Conservation (phyloP, 2,113 vertebrate species). For the Hydropotes inermis region DNA sequence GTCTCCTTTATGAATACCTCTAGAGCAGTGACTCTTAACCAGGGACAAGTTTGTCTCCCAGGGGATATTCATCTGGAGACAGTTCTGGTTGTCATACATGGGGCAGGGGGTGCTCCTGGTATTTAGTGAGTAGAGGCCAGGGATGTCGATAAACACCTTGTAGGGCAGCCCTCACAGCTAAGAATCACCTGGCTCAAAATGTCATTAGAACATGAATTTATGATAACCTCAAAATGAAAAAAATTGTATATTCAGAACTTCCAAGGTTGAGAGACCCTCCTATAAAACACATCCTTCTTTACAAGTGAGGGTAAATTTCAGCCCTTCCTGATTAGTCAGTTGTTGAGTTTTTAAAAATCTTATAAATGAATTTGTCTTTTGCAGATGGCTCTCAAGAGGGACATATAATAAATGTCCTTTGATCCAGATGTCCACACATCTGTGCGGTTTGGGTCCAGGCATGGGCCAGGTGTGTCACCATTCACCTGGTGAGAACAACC, state of each 20-base stretch:
- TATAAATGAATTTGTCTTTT: neutral
- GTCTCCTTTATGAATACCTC: neutral
- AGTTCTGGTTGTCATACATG: neutral
- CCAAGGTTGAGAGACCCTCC: neutral
- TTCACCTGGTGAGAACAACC: neutral
- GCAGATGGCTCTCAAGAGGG: neutral
- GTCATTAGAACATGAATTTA: neutral
- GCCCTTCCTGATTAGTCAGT: neutral
- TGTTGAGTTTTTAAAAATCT: neutral
- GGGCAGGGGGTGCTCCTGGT: neutral
- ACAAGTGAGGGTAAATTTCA: neutral
- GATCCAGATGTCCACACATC: neutral
- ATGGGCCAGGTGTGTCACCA: fast-evolving
- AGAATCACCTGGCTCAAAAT: neutral
- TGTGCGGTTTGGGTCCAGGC: neutral
- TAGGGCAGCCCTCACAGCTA: neutral
- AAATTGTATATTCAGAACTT: neutral
- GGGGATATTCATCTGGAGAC: neutral
- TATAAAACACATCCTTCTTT: neutral
- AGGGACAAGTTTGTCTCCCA: neutral
- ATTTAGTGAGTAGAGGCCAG: neutral
- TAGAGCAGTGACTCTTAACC: neutral
- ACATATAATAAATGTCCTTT: neutral
- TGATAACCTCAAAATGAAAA: neutral
- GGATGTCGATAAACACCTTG: neutral